phyloP scores from a whole-genome alignment of 2,113 vertebrate species.

The Carassius carassius region DNA sequence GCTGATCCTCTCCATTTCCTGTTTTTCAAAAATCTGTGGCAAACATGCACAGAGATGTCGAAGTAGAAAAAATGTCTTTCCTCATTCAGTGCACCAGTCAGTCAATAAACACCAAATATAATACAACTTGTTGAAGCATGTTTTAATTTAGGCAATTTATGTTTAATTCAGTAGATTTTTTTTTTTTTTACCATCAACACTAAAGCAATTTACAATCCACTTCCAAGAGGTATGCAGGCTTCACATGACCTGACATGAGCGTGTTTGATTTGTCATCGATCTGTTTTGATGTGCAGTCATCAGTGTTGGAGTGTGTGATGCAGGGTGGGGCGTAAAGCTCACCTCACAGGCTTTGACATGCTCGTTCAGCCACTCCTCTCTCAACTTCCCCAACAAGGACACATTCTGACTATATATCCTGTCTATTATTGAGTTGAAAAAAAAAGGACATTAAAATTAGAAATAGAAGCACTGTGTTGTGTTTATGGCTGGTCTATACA shows the following conservation, averaged over 20 bases:
- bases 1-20: slow-evolving; percentile 86
- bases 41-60: background rate
- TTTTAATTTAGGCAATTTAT: background rate
- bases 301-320: slow-evolving; percentile 18
- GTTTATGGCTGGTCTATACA: background rate
- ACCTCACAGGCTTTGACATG: slow-evolving; percentile 89
- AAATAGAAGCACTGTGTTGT: background rate
- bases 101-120: background rate
- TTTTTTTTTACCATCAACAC: background rate
- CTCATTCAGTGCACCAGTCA: background rate
- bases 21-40: slow-evolving; percentile 83
- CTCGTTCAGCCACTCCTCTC: slow-evolving; percentile 89
- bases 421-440: slow-evolving; percentile 70
- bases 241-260: background rate
- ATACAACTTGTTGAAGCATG: background rate
- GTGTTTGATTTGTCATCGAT: background rate
- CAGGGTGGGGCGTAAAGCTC: slow-evolving; percentile 38
- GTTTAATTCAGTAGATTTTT: background rate
- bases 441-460: background rate
- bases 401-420: slow-evolving; percentile 81
- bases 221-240: background rate
- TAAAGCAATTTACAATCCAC: background rate
- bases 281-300: background rate
- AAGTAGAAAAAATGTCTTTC: background rate
- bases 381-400: slow-evolving; percentile 74